Percentiles rank a stretch among this genome's conserved stretches.
Evolutionary conservation across 2,113 vertebrate genomes (phyloP).

Genomic region (Sapayoa aenigma): DNA sequence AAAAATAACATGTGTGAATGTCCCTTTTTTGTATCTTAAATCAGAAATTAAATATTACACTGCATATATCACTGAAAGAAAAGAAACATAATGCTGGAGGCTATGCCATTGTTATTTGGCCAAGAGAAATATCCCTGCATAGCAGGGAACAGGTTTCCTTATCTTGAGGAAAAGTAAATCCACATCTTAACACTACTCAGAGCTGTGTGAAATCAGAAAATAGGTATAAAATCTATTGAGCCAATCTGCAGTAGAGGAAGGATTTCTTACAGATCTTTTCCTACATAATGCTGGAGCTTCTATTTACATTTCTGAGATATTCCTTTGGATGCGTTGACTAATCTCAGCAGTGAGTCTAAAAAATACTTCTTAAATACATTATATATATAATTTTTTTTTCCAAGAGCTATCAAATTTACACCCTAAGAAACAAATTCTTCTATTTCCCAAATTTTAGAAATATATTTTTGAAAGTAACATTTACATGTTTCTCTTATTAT

Average conservation of each 20-base stretch:
- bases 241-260: background rate
- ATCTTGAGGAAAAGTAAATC: background rate
- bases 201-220: background rate
- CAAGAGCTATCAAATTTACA: background rate
- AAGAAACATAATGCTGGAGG: background rate
- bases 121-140: background rate
- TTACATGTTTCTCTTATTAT: background rate
- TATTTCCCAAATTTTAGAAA: background rate
- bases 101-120: fast-evolving
- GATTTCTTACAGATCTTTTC: background rate
- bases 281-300: background rate
- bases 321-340: background rate
- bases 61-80: background rate
- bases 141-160: background rate
- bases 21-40: background rate
- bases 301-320: background rate
- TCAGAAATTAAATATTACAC: background rate
- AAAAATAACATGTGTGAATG: background rate
- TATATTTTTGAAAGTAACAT: background rate
- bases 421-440: background rate
- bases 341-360: background rate
- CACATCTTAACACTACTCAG: background rate
- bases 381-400: background rate
- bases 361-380: background rate
- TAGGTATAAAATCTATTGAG: background rate